Evolutionary conservation across 1,140 invertebrate genomes (phyloP), one percentile per base, ranked within the genome.

Genomic region (Stegodyphus dumicola): DNA sequence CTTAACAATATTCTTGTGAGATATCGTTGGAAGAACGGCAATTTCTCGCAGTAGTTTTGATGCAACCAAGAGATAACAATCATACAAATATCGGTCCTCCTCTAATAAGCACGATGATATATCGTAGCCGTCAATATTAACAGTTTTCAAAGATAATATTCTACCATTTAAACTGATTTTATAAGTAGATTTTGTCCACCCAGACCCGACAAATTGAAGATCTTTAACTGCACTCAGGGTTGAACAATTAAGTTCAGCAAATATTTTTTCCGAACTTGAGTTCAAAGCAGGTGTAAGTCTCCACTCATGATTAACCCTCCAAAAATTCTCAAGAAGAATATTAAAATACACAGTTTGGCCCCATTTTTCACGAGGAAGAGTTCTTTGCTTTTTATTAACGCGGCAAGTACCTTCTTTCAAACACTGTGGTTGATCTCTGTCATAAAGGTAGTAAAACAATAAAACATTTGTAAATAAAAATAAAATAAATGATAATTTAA

Each of bases 111-210:
- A 92, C 5, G 89, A 81, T 6, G 78, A 87, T 3, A 92, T 89
- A 80, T 92, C 91, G 76, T 91, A 90, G 5, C 91, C 91, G 17
- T 90, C 88, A 1, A 89, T 79, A 87, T 92, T 91, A 13, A 92
- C 91, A 0, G 90, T 91, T 87, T 92, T 92, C 10, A 92, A 85
- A 4, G 92, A 92, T 4, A 92, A 88, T 3, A 87, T 70, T 60
- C 85, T 18, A 7, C 89, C 90, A 9, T 88, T 70, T 65, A 90
- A 89, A 60, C 73, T 81, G 1, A 89, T 91, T 15, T 88, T 90
- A 88, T 90, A 92, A 7, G 92, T 91, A 11, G 91, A 90, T 88
- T 92, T 92, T 33, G 91, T 92, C 91, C 91, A 92, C 0, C 92
- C 92, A 33, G 89, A 89, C 6, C 90, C 90, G 11, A 92, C 52